These are phyloP conservation scores for Stichodactyla mertensii DNA, from an alignment of 64 coral and sea anemone species.

Conservation along the genomic window DNA sequence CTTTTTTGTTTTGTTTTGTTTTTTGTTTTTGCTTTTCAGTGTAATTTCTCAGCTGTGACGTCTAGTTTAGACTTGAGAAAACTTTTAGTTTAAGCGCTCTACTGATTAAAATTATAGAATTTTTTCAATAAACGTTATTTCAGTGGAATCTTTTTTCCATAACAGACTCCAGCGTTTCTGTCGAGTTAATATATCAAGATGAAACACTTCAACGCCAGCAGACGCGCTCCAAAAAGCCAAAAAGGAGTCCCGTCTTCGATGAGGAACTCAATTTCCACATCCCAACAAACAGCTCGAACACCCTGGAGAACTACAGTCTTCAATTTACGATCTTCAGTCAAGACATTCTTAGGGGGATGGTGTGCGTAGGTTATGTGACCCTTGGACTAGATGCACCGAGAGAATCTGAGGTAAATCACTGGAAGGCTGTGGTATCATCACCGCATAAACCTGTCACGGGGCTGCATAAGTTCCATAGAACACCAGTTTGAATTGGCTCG, in stretches of 20 bases:
- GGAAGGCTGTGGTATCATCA: conserved; percentile 58
- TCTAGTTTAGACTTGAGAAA: too few species aligned
- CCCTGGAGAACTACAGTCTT: conserved; percentile 61
- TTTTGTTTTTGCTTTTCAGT: too few species aligned
- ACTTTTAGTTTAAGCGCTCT: too few species aligned
- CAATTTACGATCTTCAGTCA: conserved; percentile 50
- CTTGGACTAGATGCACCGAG: conserved; percentile 52
- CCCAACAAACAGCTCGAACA: conserved; percentile 57
- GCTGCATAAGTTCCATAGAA: conserved; percentile 70
- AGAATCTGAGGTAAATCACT: conserved; percentile 63
- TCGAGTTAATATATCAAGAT: conserved; percentile 60
- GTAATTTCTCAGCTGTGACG: too few species aligned
- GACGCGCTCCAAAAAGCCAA: conserved; percentile 32
- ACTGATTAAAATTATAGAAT: too few species aligned
- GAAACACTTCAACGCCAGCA: conserved; percentile 47
- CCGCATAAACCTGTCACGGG: conserved; percentile 51
- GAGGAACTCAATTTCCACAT: conserved; percentile 68
- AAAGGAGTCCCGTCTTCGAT: conserved; percentile 8
- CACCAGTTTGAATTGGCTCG: not conserved
- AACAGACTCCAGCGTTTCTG: conserved; percentile 54
- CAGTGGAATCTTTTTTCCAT: not conserved
- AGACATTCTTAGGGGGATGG: conserved; percentile 62
- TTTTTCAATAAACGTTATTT: too few species aligned
- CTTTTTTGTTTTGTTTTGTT: too few species aligned
- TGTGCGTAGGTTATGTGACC: conserved; percentile 59